Conservation (phyloP, 2,113 vertebrate species). For the Falco punctatus region DNA sequence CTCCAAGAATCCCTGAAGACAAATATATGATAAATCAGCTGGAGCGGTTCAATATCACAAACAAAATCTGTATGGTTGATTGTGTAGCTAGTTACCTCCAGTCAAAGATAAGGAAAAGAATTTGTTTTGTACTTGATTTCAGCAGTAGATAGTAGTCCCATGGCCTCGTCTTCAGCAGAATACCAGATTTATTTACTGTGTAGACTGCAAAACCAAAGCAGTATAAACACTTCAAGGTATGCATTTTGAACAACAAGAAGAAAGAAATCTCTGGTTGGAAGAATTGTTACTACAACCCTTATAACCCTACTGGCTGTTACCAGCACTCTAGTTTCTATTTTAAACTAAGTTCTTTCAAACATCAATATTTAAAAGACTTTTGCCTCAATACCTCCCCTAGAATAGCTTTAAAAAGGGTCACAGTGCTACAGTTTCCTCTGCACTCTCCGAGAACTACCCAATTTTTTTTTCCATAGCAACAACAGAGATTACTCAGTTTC, state of each 20-base stretch:
- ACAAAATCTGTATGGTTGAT: background rate
- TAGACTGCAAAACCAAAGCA: background rate
- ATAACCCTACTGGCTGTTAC: background rate
- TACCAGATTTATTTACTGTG: background rate
- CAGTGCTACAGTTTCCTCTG: background rate
- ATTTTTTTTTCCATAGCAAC: background rate
- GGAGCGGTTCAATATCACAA: background rate
- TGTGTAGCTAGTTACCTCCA: background rate
- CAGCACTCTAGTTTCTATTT: background rate
- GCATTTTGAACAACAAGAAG: background rate
- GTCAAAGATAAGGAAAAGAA: background rate
- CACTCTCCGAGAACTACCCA: background rate
- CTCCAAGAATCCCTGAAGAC: background rate
- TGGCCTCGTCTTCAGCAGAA: background rate
- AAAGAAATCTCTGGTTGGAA: background rate
- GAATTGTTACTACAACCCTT: background rate
- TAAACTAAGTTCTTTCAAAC: background rate
- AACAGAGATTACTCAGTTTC: background rate
- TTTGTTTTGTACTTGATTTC: background rate
- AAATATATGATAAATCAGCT: slow-evolving; percentile 11
- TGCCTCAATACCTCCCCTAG: background rate
- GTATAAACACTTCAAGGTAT: background rate
- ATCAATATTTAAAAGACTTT: background rate
- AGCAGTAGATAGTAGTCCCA: background rate
- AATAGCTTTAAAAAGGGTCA: background rate